Conservation (phyloP, 2,113 vertebrate genomes). For the Leiothrix lutea region DNA sequence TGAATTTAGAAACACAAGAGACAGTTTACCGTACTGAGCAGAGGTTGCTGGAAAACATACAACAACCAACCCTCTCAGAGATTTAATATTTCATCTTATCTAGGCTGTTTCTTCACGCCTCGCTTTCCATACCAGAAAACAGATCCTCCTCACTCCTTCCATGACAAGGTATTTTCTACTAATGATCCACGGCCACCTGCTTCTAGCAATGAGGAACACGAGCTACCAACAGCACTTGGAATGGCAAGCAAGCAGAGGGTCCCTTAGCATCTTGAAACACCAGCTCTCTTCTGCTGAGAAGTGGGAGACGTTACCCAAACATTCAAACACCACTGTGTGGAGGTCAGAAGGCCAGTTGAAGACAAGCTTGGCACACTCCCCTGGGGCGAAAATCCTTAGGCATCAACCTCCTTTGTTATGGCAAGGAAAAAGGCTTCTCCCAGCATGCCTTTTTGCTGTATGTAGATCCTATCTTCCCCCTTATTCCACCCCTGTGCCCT, state of each 20-base stretch:
- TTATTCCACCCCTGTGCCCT: no score
- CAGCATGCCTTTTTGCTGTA: no score
- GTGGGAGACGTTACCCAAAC: neutral
- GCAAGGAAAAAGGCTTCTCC: no score
- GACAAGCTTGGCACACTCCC: no score
- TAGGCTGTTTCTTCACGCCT: neutral
- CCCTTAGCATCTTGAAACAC: neutral
- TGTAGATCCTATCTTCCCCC: no score
- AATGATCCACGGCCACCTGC: neutral
- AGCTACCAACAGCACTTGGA: neutral
- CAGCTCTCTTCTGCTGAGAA: neutral
- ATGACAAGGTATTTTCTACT: neutral
- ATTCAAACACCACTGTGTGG: neutral
- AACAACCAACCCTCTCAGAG: neutral
- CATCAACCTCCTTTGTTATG: no score
- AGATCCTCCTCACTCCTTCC: neutral
- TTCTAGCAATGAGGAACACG: neutral
- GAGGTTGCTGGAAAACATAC: neutral
- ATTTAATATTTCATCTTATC: neutral
- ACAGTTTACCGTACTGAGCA: neutral
- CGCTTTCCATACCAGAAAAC: neutral
- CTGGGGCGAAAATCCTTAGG: no score
- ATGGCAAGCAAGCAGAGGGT: neutral
- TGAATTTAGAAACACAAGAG: neutral
- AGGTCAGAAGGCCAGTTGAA: no score